A percentile compares a stretch with the other conserved stretches of the same genome.
phyloP scores from a whole-genome alignment of 1,140 invertebrate species.

The Microplitis demolitor region DNA sequence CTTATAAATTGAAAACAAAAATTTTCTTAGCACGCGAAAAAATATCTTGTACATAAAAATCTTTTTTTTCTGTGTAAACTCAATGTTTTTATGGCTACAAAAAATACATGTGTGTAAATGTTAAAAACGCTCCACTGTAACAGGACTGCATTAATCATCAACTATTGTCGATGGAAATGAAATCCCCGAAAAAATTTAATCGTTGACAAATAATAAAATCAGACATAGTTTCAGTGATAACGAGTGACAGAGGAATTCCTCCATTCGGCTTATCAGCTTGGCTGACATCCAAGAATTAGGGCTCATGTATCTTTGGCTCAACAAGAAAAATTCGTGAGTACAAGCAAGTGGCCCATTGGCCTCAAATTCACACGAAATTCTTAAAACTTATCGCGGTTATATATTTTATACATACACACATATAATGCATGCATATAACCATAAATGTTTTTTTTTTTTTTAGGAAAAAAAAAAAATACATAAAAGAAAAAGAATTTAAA shows the following conservation, averaged over 20 bases:
- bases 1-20: no score
- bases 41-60: no score
- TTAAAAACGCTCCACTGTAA: no score
- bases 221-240: background rate
- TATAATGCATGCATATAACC: background rate
- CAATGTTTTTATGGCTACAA: no score
- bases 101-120: no score
- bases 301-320: background rate
- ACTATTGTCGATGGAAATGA: no score
- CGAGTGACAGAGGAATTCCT: background rate
- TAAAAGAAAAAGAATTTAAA: background rate
- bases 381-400: slow-evolving; percentile 20
- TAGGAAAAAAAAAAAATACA: background rate
- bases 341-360: background rate
- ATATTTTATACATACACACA: background rate
- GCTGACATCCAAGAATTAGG: slow-evolving; percentile 23
- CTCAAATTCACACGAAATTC: background rate
- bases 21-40: no score
- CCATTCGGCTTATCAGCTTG: background rate
- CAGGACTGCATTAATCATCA: no score
- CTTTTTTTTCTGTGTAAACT: no score
- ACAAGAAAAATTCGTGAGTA: slow-evolving; percentile 9
- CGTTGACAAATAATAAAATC: background rate
- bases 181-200: background rate
- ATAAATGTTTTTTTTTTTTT: slow-evolving; percentile 8